phyloP scores from a whole-genome alignment of 2,888 invertebrate species.

The Athalia cordata region DNA sequence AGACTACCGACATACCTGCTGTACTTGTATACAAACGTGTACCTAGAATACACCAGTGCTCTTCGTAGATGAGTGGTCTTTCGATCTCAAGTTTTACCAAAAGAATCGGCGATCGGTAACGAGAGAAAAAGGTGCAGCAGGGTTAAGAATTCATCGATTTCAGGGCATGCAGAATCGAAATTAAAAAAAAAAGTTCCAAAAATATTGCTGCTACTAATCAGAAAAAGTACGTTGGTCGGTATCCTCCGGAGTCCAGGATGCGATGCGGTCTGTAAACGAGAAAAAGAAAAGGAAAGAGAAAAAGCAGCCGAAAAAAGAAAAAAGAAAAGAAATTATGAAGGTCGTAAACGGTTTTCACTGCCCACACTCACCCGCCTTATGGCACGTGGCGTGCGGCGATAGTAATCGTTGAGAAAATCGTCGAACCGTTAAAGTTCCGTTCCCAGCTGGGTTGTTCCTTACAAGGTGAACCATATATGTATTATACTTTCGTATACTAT shows the following conservation, averaged over 20 bases:
- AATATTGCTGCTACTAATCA: background rate
- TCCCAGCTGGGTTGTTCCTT: no score
- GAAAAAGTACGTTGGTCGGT: background rate
- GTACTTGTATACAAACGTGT: no score
- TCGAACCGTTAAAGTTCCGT: slow-evolving; percentile 18
- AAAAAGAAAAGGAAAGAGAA: background rate
- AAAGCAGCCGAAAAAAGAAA: background rate
- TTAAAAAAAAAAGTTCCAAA: background rate
- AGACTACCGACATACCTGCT: no score
- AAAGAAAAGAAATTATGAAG: background rate
- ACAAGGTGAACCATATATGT: no score
- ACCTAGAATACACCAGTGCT: no score
- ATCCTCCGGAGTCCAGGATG: background rate
- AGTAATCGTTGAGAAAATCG: slow-evolving; percentile 34
- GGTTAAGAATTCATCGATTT: background rate
- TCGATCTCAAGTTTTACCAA: no score
- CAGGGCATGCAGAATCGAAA: background rate
- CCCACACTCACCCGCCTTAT: background rate
- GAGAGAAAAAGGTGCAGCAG: no score
- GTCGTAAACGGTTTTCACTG: background rate
- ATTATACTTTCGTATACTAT: no score
- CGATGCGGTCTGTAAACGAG: no score
- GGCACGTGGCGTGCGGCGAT: background rate
- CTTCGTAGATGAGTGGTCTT: no score
- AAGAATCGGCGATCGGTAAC: no score